Evolutionary conservation across 2,113 vertebrate genomes (phyloP).

Genomic region (Paradoxurus hermaphroditus): DNA sequence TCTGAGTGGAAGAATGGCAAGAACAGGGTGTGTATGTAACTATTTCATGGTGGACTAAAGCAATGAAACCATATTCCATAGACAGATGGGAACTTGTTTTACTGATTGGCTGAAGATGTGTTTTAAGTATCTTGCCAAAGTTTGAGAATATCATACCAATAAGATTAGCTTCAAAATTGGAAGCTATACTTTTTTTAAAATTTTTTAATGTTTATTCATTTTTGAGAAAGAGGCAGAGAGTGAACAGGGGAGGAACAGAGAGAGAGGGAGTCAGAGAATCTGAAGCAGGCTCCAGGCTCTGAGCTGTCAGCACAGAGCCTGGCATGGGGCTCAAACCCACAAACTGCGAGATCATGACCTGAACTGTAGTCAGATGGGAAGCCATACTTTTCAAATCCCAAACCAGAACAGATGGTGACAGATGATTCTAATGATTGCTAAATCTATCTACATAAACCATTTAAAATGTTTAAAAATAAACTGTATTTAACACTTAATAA

Average conservation of each 20-base stretch:
- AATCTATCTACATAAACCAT: background rate
- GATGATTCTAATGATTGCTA: background rate
- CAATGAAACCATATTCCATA: background rate
- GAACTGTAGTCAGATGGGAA: too few species aligned
- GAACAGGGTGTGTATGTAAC: background rate
- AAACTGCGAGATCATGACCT: too few species aligned
- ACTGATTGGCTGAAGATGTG: background rate
- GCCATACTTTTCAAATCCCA: background rate
- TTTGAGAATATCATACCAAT: background rate
- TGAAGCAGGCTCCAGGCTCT: too few species aligned
- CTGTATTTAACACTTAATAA: background rate
- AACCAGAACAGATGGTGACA: background rate
- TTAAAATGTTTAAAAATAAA: background rate
- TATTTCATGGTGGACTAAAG: background rate
- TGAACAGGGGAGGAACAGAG: too few species aligned
- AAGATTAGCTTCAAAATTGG: background rate
- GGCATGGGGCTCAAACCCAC: too few species aligned
- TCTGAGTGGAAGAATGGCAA: background rate
- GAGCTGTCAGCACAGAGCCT: too few species aligned
- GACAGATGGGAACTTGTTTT: background rate
- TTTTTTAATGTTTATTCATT: too few species aligned
- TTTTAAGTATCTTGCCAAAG: background rate
- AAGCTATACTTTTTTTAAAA: background rate
- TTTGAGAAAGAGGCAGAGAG: too few species aligned
- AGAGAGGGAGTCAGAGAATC: too few species aligned